Base-by-base conservation (phyloP, 2,113 vertebrate genomes). In the Butorides virescens region DNA sequence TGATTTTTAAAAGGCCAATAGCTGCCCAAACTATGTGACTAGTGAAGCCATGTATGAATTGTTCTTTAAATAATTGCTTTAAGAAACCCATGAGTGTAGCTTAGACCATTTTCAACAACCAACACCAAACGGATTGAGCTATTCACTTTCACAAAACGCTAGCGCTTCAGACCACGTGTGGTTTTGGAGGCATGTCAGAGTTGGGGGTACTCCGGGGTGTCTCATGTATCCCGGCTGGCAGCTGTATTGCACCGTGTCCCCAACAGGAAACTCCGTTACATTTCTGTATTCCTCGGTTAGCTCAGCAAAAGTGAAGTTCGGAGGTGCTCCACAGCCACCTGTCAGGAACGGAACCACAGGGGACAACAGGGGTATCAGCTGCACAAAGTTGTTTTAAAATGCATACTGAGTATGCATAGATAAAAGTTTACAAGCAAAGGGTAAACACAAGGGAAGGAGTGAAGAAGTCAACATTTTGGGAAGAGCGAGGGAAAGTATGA, bases 61-160 rank as follows among this genome's bases (percentile, higher is more conserved):
- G 4, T 62, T 61, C 30, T 44, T 23, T 29, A 37, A 83, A 88
- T 3, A 59, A 92, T 4, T 36, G 4, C 84, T 74, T 50, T 83
- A 36, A 50, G 84, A 90, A 95, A 93, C 93, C 94, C 93, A 36
- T 62, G 29, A 52, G 82, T 13, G 4, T 34, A 71, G 9, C 47
- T 65, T 0, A 82, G 46, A 90, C 62, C 39, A 15, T 30, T 92
- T 82, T 53, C 78, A 50, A 62, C 34, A 58, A 95, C 36, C 74
- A 85, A 94, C 53, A 94, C 70, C 88, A 88, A 96, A 95, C 0
- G 5, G 89, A 97, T 80, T 36, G 92, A 96, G 95, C 88, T 97
- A 97, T 97, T 96, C 96, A 97, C 96, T 97, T 97, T 96, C 81
- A 23, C 96, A 96, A 72, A 96, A 96, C 67, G 30, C 90, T 93